These are phyloP conservation scores for Catamblyrhynchus diadema DNA, from an alignment of 2,797 vertebrate species.

Conservation along the genomic window DNA sequence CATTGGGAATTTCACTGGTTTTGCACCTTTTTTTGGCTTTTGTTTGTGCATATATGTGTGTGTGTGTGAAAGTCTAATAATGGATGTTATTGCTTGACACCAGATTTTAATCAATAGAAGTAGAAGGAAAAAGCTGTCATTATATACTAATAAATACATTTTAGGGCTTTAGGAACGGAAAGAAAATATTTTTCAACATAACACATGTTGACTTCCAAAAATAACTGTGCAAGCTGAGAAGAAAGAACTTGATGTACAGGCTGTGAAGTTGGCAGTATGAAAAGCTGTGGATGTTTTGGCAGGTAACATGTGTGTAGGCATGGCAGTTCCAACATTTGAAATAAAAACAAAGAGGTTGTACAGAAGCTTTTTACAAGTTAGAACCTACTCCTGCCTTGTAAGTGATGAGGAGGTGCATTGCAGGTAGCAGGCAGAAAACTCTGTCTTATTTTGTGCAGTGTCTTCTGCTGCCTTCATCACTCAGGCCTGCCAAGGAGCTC, in stretches of 20 bases:
- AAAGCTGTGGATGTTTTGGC: background rate
- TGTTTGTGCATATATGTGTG: background rate
- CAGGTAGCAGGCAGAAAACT: background rate
- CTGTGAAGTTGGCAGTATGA: background rate
- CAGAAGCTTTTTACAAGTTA: background rate
- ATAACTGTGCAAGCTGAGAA: background rate
- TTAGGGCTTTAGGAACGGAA: background rate
- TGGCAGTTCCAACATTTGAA: background rate
- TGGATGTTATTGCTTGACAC: background rate
- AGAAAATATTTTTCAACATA: background rate
- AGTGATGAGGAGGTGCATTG: background rate
- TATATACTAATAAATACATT: background rate
- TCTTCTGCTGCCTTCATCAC: background rate
- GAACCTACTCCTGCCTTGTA: background rate
- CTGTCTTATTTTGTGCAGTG: background rate
- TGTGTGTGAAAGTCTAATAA: background rate
- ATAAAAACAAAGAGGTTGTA: background rate
- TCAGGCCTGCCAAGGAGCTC: rapidly evolving
- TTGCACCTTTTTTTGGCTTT: background rate
- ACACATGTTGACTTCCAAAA: background rate
- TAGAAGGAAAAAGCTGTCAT: background rate
- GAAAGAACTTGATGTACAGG: background rate
- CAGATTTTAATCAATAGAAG: background rate
- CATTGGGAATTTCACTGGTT: background rate
- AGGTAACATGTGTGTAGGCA: background rate